Evolutionary conservation across 2,888 invertebrate genomes (phyloP).

Genomic region (Brachyptera risi): DNA sequence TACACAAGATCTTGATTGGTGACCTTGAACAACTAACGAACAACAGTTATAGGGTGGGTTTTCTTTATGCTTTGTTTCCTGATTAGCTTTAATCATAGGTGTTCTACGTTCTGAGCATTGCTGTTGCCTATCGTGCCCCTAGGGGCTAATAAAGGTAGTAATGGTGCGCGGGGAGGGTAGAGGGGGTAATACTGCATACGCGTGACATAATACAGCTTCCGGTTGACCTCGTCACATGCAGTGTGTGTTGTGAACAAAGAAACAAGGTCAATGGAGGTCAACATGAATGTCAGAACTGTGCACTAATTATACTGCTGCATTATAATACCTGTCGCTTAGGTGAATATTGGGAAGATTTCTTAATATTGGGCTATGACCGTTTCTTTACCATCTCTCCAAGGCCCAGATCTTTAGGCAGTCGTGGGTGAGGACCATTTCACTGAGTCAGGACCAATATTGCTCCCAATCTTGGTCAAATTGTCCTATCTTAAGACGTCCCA

Average conservation of each 20-base stretch:
- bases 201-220: constrained; percentile 6
- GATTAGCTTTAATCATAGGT: not conserved
- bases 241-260: constrained; percentile 2
- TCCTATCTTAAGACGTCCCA: too few relatives aligned
- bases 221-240: constrained; percentile 18
- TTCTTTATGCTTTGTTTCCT: not conserved
- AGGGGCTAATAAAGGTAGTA: not conserved
- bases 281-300: not conserved
- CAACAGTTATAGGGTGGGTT: too few relatives aligned
- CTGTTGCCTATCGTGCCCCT: not conserved
- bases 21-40: too few relatives aligned
- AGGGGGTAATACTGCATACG: not conserved
- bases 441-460: too few relatives aligned
- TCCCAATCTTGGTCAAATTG: too few relatives aligned
- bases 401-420: too few relatives aligned
- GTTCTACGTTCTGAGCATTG: not conserved
- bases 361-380: too few relatives aligned
- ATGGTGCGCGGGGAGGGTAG: not conserved
- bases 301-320: not conserved
- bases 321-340: too few relatives aligned
- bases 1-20: too few relatives aligned
- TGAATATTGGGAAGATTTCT: too few relatives aligned
- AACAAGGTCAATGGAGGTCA: constrained; percentile 17
- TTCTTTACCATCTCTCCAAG: too few relatives aligned
- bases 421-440: too few relatives aligned